Conservation (phyloP, 2,888 invertebrate species). For the Andrena trimmerana region DNA sequence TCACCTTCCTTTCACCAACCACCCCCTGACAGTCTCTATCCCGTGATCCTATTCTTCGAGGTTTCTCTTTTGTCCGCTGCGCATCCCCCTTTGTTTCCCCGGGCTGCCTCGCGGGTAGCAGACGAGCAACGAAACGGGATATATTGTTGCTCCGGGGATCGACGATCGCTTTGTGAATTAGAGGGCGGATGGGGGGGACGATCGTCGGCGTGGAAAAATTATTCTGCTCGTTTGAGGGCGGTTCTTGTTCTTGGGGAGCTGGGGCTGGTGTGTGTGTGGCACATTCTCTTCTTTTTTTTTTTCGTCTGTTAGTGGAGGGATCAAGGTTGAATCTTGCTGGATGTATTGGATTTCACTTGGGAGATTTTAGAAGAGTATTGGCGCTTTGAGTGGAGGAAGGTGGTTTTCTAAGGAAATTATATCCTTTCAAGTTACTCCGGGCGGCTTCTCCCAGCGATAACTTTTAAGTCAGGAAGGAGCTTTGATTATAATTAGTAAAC, state of each 20-base stretch:
- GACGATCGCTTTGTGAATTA: conserved; percentile 31
- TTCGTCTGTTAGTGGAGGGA: background rate
- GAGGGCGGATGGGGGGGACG: background rate
- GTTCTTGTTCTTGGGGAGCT: background rate
- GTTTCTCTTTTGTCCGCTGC: conserved; percentile 16
- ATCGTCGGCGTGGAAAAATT: conserved; percentile 1
- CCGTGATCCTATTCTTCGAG: background rate
- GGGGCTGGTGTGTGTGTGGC: background rate
- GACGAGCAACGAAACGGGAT: conserved; percentile 19
- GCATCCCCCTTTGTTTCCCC: conserved; percentile 29
- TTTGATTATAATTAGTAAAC: no score
- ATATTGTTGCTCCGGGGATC: conserved; percentile 25
- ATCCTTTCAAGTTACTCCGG: no score
- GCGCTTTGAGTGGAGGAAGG: no score
- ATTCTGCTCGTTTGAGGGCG: background rate
- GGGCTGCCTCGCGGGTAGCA: conserved; percentile 11
- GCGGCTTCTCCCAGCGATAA: no score
- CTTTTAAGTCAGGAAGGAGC: no score
- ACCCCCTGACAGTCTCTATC: background rate
- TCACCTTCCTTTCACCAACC: background rate
- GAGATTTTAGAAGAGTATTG: no score
- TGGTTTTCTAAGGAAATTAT: no score
- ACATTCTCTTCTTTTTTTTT: background rate
- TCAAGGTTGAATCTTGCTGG: no score
- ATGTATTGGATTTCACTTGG: no score